Evolutionary conservation across 2,888 invertebrate species (phyloP), one percentile per base, ranked within the genome.

Genomic region (Zeuzera pyrina): DNA sequence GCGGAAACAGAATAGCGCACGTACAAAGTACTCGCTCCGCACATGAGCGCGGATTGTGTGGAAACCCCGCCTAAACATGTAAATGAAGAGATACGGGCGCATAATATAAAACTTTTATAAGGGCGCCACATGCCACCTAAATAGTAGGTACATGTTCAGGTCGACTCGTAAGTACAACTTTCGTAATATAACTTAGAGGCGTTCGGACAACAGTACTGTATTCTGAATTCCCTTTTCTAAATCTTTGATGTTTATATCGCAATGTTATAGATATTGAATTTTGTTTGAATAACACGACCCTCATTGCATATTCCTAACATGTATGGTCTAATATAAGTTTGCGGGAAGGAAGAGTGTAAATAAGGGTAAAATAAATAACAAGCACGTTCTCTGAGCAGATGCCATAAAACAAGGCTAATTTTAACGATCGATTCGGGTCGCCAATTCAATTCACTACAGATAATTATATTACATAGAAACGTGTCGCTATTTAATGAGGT

Each of bases 311-410:
- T 66, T 62, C 66, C 30, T 38, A 26, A 34, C 51, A 49, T 51
- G 57, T 46, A 43, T 39, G 47, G 33, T 45, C 48, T 51, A 55
- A 58, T 58, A 59, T 49, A 62, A 61, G 43, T 64, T 59, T 44
- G 42, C 35, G 46, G 45, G 44, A 42, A 53, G 27, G 35, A 34
- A 11, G n/a, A n/a, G n/a, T n/a, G n/a, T n/a, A n/a, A n/a, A n/a
- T n/a, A n/a, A n/a, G n/a, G n/a, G n/a, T n/a, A n/a, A n/a, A n/a
- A n/a, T n/a, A n/a, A n/a, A n/a, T n/a, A n/a, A n/a, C n/a, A n/a
- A n/a, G n/a, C n/a, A n/a, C n/a, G n/a, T n/a, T n/a, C n/a, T n/a
- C n/a, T n/a, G n/a, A n/a, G n/a, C n/a, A n/a, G n/a, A n/a, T n/a
- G n/a, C n/a, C n/a, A n/a, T n/a, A n/a, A n/a, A n/a, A n/a, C n/a